Evolutionary conservation across 2,797 vertebrate genomes (phyloP), one percentile per base, ranked within the genome.

Genomic region (Rhinophrynus dorsalis): DNA sequence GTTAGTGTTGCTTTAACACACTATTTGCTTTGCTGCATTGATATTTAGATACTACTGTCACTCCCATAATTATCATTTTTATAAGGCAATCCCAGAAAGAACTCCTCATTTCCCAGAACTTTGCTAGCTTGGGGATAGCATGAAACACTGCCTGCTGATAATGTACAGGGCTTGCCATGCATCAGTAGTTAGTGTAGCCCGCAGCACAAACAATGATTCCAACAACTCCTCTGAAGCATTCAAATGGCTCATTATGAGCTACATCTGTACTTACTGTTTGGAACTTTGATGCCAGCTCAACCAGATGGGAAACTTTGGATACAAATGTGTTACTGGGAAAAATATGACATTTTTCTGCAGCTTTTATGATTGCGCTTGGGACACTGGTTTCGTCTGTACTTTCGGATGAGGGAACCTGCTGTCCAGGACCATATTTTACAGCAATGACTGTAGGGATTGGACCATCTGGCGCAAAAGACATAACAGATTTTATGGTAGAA

Each of bases 121-220:
- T n/a, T 47, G 40, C 38, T 47, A 38, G 37, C 21, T 56, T 13
- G 29, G 51, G n/a, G 23, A 59, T 51, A 13, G 37, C 38, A 33
- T 24, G 21, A 10, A 67, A n/a, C 18, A n/a, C 52, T 55, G 26
- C 47, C 38, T 48, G 13, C 33, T 33, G 52, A 33, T 58, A 72
- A 44, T 50, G 44, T 38, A 50, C 54, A 30, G 24, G 52, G 27
- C 44, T 13, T 45, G 21, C 48, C 30, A 70, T 27, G 44, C 51
- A 17, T 32, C 45, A 50, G 44, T 26, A 65, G 32, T 54, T 68
- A 78, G 75, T 64, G 75, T 64, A 76, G 73, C 77, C 75, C 77
- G 55, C 59, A 78, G 76, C 77, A 76, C 75, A 79, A 79, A 76
- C 79, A 81, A 54, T 75, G 68, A 82, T 48, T 70, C 35, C 61